Evolutionary conservation across 2,113 vertebrate species (phyloP).

Genomic region (Sus scrofa): T2T-Sscrofa CM000815.6:96042501-96043000

Average conservation of each 20-base stretch:
- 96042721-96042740: background rate
- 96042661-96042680: background rate
- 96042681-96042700: background rate
- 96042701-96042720: background rate
- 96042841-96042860: too few relatives aligned
- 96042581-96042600: background rate
- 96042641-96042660: background rate
- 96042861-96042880: too few relatives aligned
- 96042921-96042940: too few relatives aligned
- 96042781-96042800: too few relatives aligned
- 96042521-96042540: background rate
- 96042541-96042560: background rate
- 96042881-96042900: too few relatives aligned
- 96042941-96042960: too few relatives aligned
- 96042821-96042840: too few relatives aligned
- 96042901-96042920: too few relatives aligned
- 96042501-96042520: background rate
- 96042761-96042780: too few relatives aligned
- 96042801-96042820: too few relatives aligned
- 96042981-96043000: too few relatives aligned
- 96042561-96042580: background rate
- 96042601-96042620: background rate
- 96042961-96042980: too few relatives aligned
- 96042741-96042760: background rate
- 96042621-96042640: background rate